Evolutionary conservation across 2,888 invertebrate genomes (phyloP), one percentile per base, ranked within the genome.

Genomic region (Rhagonycha lutea): DNA sequence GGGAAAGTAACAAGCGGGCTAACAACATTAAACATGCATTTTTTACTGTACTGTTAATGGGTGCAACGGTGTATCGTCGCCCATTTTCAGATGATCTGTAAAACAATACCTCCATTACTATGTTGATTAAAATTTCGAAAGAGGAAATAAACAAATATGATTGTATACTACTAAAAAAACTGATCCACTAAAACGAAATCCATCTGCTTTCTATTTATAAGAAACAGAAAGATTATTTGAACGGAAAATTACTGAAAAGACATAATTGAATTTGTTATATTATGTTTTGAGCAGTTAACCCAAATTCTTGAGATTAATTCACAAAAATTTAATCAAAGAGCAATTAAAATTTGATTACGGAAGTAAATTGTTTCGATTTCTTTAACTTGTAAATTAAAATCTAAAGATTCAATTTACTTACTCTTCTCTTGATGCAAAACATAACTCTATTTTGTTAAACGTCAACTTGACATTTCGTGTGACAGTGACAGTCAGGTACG

Each of bases 41-140:
- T 14, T 63, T 24, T 65, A n/a, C 26, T 65, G 26, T 76, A 76
- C 76, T 69, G 76, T 72, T 62, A 76, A 73, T 14, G 72, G 68
- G 67, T 73, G 69, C 67, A 76, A 63, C 24, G 72, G 76, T 28
- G 76, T 76, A 65, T 76, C 76, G 61, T 76, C 73, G 26, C 29
- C 73, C 70, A 24, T 73, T 63, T 47, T 67, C 14, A 18, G 26
- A 60, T 60, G 29, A 76, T 73, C 76, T 76, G 69, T n/a, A 73
- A 65, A 24, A 47, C n/a, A 68, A 32, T 24, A 32, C 14, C 8
- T 12, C 18, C 24, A 63, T 23, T 24, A 63, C 18, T 18, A 63
- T 5, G n/a, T 47, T 47, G n/a, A 47, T n/a, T 47, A n/a, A 47
- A 47, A 47, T 47, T 47, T 47, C 47, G 28, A 47, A 32, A 32